phyloP scores from a whole-genome alignment of 2,888 invertebrate species.

The Mythimna vitellina region DNA sequence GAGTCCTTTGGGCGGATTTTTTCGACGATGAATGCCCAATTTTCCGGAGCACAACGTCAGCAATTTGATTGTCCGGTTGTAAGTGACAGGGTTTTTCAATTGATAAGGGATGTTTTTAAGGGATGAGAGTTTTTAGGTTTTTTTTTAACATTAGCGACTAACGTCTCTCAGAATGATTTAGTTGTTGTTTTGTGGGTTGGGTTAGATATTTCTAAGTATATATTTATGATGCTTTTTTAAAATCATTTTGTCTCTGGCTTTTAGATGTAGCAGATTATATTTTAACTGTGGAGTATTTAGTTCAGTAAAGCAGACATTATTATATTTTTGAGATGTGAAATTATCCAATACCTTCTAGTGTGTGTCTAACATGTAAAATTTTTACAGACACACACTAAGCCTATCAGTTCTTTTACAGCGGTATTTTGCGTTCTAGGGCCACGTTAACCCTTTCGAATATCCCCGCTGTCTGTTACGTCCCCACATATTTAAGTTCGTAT shows the following conservation, averaged over 20 bases:
- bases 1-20: constrained; percentile 59
- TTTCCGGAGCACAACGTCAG: constrained; percentile 69
- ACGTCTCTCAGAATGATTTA: neutral
- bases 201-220: neutral
- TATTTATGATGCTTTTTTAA: neutral
- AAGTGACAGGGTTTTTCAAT: constrained; percentile 60
- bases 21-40: constrained; percentile 71
- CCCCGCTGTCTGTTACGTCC: too few species aligned
- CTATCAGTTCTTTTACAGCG: too few species aligned
- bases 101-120: constrained; percentile 48
- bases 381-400: too few species aligned
- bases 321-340: too few species aligned
- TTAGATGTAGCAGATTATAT: neutral
- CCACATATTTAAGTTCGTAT: too few species aligned
- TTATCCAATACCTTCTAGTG: too few species aligned
- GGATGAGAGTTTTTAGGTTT: constrained; percentile 24
- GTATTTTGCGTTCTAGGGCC: too few species aligned
- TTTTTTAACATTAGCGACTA: constrained; percentile 11
- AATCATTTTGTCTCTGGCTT: neutral
- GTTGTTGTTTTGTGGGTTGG: neutral
- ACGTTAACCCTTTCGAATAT: too few species aligned
- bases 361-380: too few species aligned
- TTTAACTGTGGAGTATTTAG: neutral
- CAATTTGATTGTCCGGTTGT: constrained; percentile 70
- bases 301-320: neutral